Evolutionary conservation across 2,113 vertebrate genomes (phyloP), one percentile per base, ranked within the genome.

Genomic region (Stercorarius parasiticus): DNA sequence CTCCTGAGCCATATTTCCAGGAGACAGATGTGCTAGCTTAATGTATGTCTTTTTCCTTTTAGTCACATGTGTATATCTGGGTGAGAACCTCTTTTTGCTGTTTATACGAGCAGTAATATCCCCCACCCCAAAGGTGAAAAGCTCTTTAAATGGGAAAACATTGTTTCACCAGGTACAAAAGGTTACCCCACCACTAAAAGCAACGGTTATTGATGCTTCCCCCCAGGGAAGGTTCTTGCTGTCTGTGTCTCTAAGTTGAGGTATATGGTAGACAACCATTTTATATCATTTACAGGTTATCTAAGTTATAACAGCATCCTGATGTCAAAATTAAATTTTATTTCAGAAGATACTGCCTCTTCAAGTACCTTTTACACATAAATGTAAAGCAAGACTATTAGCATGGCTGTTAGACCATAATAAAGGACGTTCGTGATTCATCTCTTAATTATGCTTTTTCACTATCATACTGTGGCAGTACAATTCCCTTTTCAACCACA

Each of bases 401-500:
- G 70, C 50, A 69, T 43, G 56, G 61, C 56, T 85, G 40, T 89
- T 94, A 94, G 70, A 88, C 62, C 18, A 65, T 58, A 70, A 88
- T 70, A 91, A 91, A 67, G 61, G 26, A 55, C 67, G 67, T 36
- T 88, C 64, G 29, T 61, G 36, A 95, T 59, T 65, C 5, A 9
- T 82, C 58, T 93, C 45, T 91, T 76, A 95, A 87, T 93, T 88
- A 72, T 53, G 58, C 71, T 82, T 94, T 93, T 88, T 79, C 49
- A 61, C 62, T 85, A 22, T 82, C 58, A 21, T 73, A 56, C 71
- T 17, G 32, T 53, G 72, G 66, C 79, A 90, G 58, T 42, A 80
- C 45, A 93, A 90, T 92, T 88, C 88, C 90, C 90, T 92, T 83
- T 86, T 82, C 82, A 86, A 47, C 55, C 67, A 93, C 82, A 96